Evolutionary conservation across 2,113 vertebrate species (phyloP).

Genomic region (Tichodroma muraria): DNA sequence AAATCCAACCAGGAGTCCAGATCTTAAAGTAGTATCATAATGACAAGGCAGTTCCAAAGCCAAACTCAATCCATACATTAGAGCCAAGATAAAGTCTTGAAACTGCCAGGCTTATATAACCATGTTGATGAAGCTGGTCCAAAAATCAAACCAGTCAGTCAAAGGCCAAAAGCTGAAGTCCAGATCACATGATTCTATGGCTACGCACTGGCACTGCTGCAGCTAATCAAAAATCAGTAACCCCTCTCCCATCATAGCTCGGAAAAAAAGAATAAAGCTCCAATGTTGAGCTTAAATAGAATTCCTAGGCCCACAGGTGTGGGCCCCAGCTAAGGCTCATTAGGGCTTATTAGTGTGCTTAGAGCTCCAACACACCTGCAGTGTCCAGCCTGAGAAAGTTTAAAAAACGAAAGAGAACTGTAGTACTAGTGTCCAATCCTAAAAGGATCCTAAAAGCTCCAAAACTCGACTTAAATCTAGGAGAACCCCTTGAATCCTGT

Average conservation of each 20-base stretch:
- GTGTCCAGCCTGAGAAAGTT: background rate
- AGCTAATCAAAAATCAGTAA: background rate
- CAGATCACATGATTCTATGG: rapidly evolving
- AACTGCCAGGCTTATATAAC: background rate
- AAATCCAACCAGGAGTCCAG: background rate
- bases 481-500: background rate
- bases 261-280: rapidly evolving
- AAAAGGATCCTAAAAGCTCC: background rate
- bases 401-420: background rate
- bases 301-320: background rate
- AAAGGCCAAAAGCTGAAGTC: background rate
- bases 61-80: rapidly evolving
- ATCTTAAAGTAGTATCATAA: rapidly evolving
- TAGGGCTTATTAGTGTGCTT: background rate
- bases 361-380: background rate
- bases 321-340: background rate
- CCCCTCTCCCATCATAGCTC: rapidly evolving
- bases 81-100: background rate
- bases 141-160: background rate
- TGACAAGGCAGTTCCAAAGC: background rate
- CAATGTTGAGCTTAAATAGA: background rate
- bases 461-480: background rate
- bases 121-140: background rate
- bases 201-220: rapidly evolving
- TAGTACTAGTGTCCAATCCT: background rate